Conservation (phyloP, 53 echinoderm and acorn worm species). For the Patiria pectinifera region DNA sequence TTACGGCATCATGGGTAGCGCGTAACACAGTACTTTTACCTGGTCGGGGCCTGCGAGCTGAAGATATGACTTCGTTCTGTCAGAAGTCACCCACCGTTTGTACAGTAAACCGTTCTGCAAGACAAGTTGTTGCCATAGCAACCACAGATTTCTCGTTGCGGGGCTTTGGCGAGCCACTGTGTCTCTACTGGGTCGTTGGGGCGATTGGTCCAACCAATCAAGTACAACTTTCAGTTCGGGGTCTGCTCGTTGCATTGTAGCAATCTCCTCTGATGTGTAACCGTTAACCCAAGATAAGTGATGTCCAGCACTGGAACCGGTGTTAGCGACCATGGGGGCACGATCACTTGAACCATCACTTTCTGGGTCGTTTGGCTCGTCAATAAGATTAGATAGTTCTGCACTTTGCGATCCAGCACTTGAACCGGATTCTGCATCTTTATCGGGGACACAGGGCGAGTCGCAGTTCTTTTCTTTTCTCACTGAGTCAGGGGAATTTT, state of each 20-base stretch:
- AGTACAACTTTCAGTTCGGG: conserved; percentile 49
- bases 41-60: conserved; percentile 65
- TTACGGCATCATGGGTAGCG: conserved; percentile 35
- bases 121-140: conserved; percentile 64
- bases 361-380: too few species aligned
- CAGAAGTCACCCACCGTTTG: conserved; percentile 43
- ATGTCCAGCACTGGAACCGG: conserved; percentile 12
- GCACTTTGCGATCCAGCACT: too few species aligned
- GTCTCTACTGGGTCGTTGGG: conserved; percentile 56
- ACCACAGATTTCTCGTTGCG: conserved; percentile 65
- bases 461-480: not conserved
- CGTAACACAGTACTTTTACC: conserved; percentile 46
- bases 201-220: conserved; percentile 50
- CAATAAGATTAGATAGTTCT: too few species aligned
- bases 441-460: too few species aligned
- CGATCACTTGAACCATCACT: not conserved
- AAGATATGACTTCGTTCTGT: not conserved
- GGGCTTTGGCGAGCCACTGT: conserved; percentile 59
- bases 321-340: too few species aligned
- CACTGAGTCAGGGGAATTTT: not conserved
- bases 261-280: conserved; percentile 10
- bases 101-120: conserved; percentile 59
- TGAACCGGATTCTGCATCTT: too few species aligned
- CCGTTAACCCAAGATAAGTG: conserved; percentile 42
- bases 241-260: conserved; percentile 53